These are phyloP conservation scores for Micromussa lordhowensis DNA, from an alignment of 92 coral and sea anemone species.

Conservation along the genomic window DNA sequence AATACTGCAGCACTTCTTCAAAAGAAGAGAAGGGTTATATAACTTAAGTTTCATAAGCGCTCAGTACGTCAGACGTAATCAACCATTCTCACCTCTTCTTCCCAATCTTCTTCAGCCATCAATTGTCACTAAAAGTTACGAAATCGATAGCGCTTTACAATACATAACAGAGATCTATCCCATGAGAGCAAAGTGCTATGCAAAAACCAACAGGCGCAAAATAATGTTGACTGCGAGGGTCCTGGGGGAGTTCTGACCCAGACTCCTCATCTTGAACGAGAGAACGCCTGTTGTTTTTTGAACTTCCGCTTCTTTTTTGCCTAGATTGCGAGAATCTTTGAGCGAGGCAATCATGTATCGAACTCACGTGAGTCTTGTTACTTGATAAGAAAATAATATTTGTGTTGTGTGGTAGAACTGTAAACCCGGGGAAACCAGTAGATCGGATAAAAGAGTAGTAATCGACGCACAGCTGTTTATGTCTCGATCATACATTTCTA, in stretches of 20 bases:
- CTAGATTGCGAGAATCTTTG: not conserved
- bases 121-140: not conserved
- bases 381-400: not conserved
- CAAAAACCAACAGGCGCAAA: not conserved
- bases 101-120: constrained; percentile 79
- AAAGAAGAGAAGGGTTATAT: too few species aligned
- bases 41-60: too few species aligned
- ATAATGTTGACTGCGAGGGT: not conserved
- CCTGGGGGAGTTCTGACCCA: constrained; percentile 13
- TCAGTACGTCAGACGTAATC: too few species aligned
- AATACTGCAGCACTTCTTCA: too few species aligned
- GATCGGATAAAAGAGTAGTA: too few species aligned
- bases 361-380: constrained; percentile 61
- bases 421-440: not conserved
- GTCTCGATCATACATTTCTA: too few species aligned
- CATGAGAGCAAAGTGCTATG: not conserved
- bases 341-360: constrained; percentile 66
- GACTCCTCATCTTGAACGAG: not conserved
- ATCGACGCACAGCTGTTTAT: too few species aligned
- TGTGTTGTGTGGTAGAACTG: not conserved
- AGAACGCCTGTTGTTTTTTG: constrained; percentile 18
- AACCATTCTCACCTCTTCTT: constrained; percentile 72
- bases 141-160: not conserved
- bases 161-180: not conserved
- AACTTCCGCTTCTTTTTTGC: constrained; percentile 29